Evolutionary conservation across 2,888 invertebrate species (phyloP).

Genomic region (Hipparchia sbordonii): DNA sequence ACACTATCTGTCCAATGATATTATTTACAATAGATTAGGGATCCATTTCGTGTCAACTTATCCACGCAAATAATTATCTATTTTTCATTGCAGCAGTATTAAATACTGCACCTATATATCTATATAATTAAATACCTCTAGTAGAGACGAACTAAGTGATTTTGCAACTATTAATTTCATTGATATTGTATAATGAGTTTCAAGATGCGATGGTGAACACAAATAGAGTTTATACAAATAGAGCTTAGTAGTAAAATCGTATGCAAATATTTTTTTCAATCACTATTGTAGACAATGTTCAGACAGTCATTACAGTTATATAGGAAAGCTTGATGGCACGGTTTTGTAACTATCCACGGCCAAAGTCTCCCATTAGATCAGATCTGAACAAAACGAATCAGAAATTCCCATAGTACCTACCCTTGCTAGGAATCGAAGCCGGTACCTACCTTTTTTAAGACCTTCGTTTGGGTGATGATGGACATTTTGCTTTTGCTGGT

Average conservation of each 20-base stretch:
- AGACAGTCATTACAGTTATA: not conserved
- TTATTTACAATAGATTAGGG: conserved; percentile 71
- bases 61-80: conserved; percentile 28
- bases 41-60: conserved; percentile 46
- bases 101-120: conserved; percentile 17
- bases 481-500: no score
- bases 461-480: no score
- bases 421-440: no score
- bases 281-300: not conserved
- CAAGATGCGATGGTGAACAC: not conserved
- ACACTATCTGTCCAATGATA: conserved; percentile 70
- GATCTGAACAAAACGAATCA: no score
- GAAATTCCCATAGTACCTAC: no score
- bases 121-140: no score
- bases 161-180: not conserved
- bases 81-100: conserved; percentile 13
- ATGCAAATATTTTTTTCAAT: not conserved
- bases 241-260: not conserved
- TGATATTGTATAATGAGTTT: not conserved
- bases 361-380: no score
- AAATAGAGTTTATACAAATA: no score
- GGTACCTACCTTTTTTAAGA: no score
- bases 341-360: no score
- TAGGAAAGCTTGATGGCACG: no score
- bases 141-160: not conserved